Evolutionary conservation across 2,888 invertebrate species (phyloP).

Genomic region (Lobophora halterata): DNA sequence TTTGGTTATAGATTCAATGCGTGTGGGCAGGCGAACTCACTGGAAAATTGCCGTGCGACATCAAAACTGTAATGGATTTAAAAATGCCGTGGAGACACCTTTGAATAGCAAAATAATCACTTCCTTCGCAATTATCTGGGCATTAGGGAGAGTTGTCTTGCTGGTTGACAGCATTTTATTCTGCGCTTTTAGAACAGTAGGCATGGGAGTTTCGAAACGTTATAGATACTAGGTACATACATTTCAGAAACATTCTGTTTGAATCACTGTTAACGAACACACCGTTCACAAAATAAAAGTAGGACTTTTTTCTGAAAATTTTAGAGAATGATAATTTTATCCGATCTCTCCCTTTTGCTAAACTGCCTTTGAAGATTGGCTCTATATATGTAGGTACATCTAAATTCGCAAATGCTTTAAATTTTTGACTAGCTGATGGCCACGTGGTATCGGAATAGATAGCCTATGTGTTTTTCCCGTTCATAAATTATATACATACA

Average conservation of each 20-base stretch:
- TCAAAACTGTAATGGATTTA: constrained; percentile 71
- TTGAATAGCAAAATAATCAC: constrained; percentile 70
- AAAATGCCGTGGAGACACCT: constrained; percentile 68
- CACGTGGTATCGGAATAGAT: no score
- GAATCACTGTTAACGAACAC: no score
- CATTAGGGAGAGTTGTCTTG: constrained; percentile 49
- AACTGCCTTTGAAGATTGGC: no score
- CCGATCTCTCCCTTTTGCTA: no score
- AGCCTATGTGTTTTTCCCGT: no score
- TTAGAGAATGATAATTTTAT: no score
- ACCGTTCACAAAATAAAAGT: no score
- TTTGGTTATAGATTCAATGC: constrained; percentile 61
- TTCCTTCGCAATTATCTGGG: constrained; percentile 61
- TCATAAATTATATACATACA: no score
- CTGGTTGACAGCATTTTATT: constrained; percentile 42
- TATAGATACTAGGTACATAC: constrained; percentile 1
- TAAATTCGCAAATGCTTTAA: no score
- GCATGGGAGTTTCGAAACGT: constrained; percentile 17
- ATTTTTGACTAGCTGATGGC: no score
- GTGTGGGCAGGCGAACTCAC: constrained; percentile 69
- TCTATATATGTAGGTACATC: no score
- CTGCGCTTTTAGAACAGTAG: constrained; percentile 11
- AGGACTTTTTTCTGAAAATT: no score
- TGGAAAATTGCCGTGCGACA: constrained; percentile 79
- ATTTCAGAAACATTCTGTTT: not conserved